Percentiles rank a stretch among this genome's conserved stretches.
These are phyloP conservation scores for Tachina grossa DNA, from an alignment of 2,888 invertebrate species.

Conservation along the genomic window DNA sequence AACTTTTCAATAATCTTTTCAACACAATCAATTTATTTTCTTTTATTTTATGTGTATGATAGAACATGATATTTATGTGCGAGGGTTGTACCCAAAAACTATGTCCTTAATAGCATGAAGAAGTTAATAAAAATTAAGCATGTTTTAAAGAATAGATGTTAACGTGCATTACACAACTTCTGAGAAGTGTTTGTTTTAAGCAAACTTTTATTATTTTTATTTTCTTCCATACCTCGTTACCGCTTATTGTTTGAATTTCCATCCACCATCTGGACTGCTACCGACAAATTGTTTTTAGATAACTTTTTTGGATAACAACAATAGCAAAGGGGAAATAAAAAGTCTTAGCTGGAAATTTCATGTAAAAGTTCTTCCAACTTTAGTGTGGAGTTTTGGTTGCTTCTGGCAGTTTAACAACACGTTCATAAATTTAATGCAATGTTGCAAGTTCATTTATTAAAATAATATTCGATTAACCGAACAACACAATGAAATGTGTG, in stretches of 20 bases:
- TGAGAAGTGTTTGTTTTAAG: too few species aligned
- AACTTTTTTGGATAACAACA: constrained; percentile 44
- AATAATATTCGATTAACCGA: constrained; percentile 51
- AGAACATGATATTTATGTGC: constrained; percentile 33
- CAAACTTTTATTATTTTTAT: too few species aligned
- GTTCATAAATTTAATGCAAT: constrained; percentile 65
- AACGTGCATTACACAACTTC: too few species aligned
- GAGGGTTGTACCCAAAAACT: constrained; percentile 26
- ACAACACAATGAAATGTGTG: not conserved
- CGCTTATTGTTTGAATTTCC: not conserved
- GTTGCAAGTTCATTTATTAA: constrained; percentile 62
- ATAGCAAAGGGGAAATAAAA: not conserved
- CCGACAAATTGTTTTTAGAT: constrained; percentile 62
- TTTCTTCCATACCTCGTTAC: not conserved
- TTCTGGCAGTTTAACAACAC: constrained; percentile 65
- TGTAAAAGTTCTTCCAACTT: not conserved
- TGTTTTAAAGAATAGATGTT: too few species aligned
- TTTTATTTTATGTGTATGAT: constrained; percentile 11
- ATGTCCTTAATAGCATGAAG: not conserved
- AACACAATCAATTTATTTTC: constrained; percentile 64
- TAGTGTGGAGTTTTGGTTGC: constrained; percentile 34
- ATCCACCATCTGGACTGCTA: not conserved
- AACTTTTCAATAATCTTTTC: constrained; percentile 70
- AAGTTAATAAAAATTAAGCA: too few species aligned
- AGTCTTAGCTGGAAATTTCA: not conserved